Evolutionary conservation across 2,888 invertebrate genomes (phyloP), one percentile per base, ranked within the genome.

Genomic region (Aleiodes alternator): DNA sequence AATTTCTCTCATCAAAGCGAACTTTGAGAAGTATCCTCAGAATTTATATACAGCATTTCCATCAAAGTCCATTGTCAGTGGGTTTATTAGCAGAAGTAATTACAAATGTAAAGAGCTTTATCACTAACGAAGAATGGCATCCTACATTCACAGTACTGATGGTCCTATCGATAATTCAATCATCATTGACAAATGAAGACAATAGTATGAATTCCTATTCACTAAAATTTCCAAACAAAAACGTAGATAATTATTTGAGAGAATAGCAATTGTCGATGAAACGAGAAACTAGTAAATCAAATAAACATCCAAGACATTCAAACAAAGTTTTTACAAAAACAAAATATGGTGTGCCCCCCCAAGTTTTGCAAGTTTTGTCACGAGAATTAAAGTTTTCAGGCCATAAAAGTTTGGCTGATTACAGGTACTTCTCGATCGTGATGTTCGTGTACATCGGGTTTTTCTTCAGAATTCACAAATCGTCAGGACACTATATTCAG

Each of bases 371-470:
- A 75, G 66, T 72, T 72, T 50, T 66, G 72, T 75, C 64, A 72
- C 57, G 80, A 82, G 84, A 85, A 86, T 87, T 86, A 83, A 87
- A 87, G 82, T 87, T 87, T 83, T 80, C 82, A 83, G 85, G 83
- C 83, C 82, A 84, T 81, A 77, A 77, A 86, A 86, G 83, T 87
- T 86, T 80, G 80, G 82, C 84, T 87, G 87, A 87, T 87, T 87
- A 87, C 84, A 83, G 80, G 79, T 77, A 80, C 76, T 34, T 79
- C 79, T 78, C 78, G 80, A 83, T 84, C 84, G 84, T 83, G 86
- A 85, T 83, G 77, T 74, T 23, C 78, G 79, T 77, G 72, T 72
- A 70, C 68, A 57, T 72, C 12, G 38, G 14, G 31, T n/a, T 66
- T 59, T 57, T 56, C 12, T 55, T 43, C 29, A 51, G 73, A 59